Base-by-base conservation (phyloP, 1,140 invertebrate species). In the Pseudoatta argentina region DNA sequence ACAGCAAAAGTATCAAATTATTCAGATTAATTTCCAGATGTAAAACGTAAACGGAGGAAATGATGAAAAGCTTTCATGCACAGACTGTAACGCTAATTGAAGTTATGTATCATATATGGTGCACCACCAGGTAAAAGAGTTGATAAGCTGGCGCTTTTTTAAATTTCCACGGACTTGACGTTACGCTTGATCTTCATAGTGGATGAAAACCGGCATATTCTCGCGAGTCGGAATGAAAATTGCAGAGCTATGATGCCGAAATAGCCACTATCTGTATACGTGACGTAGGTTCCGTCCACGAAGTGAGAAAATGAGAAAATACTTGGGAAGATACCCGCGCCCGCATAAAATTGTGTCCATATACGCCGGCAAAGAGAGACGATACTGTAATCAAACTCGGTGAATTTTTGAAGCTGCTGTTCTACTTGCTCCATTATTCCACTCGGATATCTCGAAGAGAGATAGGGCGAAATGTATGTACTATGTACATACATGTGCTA, bases 261-360 rank as follows among this genome's bases (percentile, higher is more conserved):
- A 86, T 86, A 79, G 63, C 75, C 34, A 66, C 73, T 86, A 71
- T 86, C 81, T 86, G 53, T 86, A 69, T 51, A 86, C 53, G 39
- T 34, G 51, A 48, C 39, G 14, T 51, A 78, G 57, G 51, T 81
- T 51, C 63, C 63, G 64, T 86, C 66, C 55, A 51, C 39, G 76
- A 51, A 67, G 34, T 66, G 48, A 55, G 61, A 57, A 67, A 79
- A 86, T 66, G 85, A 69, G 39, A 57, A 59, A 79, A 61, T 79
- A 30, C 39, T 57, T 67, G 51, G 1, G 10, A 48, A 69, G 53
- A 86, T 67, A 34, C 30, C 7, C 48, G 4, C 48, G 48, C n/a
- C 3, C 12, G 34, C 14, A 59, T 61, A 61, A 16, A 59, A 76
- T 61, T 14, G 21, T 18, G n/a, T 67, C 16, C 44, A 66, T 79